phyloP scores from a whole-genome alignment of 2,888 invertebrate genomes.

The Thereva nobilitata region DNA sequence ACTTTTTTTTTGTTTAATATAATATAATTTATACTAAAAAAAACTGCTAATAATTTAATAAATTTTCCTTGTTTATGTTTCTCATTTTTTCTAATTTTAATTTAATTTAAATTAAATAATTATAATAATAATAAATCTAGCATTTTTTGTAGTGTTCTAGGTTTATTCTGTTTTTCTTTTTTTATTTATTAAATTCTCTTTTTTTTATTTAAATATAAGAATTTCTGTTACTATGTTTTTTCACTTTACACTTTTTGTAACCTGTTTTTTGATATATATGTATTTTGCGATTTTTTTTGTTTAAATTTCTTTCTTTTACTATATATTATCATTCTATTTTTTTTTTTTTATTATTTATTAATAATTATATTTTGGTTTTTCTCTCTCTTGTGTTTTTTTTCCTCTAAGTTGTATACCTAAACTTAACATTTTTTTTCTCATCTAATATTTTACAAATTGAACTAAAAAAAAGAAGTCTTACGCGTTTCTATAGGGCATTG shows the following conservation, averaged over 20 bases:
- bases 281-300: constrained; percentile 3
- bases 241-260: constrained; percentile 10
- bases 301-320: background rate
- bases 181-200: background rate
- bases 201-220: constrained; percentile 25
- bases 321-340: constrained; percentile 6
- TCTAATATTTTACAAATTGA: constrained; percentile 28
- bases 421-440: constrained; percentile 1
- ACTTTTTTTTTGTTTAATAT: background rate
- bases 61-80: background rate
- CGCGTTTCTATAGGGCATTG: constrained; percentile 30
- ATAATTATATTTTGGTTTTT: constrained; percentile 30
- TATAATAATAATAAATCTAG: background rate
- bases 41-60: background rate
- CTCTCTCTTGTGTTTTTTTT: constrained; percentile 22
- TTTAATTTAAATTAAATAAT: constrained; percentile 4
- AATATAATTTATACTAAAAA: background rate
- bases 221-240: constrained; percentile 15
- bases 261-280: constrained; percentile 15
- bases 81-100: background rate
- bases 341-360: constrained; percentile 6
- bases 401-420: constrained; percentile 15
- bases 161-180: background rate
- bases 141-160: background rate
- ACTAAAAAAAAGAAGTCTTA: constrained; percentile 23